A percentile compares a stretch with the other conserved stretches of the same genome.
Conservation (phyloP, 92 coral and sea anemone genomes). For the Diadumene lineata region DNA sequence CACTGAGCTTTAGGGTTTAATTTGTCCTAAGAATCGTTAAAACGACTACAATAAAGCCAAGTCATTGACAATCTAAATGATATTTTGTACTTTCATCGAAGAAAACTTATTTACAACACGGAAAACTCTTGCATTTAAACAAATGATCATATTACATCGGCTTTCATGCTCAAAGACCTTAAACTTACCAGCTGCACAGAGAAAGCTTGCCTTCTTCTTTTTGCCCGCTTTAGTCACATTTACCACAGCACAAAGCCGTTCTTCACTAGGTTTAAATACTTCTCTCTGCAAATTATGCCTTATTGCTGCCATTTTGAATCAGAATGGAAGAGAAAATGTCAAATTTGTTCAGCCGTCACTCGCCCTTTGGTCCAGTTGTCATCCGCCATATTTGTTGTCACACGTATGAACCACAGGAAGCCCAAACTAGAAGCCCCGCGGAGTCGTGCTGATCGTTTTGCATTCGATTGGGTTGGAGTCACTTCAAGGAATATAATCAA, state of each 20-base stretch:
- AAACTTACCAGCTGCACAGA: conserved; percentile 94
- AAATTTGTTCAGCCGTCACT: neutral
- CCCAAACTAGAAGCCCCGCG: neutral
- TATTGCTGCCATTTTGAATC: conserved; percentile 84
- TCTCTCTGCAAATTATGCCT: conserved; percentile 95
- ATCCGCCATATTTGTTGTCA: conserved; percentile 44
- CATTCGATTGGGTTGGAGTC: no score
- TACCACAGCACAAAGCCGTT: conserved; percentile 89
- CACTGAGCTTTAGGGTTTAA: no score
- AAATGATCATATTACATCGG: no score
- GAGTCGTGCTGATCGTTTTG: no score
- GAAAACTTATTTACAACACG: no score
- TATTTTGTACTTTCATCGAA: no score
- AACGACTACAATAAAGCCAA: no score
- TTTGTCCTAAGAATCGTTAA: no score
- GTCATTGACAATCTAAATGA: no score
- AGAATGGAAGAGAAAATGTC: neutral
- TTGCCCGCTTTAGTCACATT: conserved; percentile 96
- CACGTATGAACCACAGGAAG: neutral
- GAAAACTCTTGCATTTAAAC: no score
- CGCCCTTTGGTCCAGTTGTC: neutral
- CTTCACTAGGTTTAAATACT: conserved; percentile 93
- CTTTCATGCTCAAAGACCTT: no score
- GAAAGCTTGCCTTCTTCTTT: conserved; percentile 96
- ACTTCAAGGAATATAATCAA: no score